Base-by-base conservation (phyloP, 2,888 invertebrate species). In the Hirtodrosophila duncani region DNA sequence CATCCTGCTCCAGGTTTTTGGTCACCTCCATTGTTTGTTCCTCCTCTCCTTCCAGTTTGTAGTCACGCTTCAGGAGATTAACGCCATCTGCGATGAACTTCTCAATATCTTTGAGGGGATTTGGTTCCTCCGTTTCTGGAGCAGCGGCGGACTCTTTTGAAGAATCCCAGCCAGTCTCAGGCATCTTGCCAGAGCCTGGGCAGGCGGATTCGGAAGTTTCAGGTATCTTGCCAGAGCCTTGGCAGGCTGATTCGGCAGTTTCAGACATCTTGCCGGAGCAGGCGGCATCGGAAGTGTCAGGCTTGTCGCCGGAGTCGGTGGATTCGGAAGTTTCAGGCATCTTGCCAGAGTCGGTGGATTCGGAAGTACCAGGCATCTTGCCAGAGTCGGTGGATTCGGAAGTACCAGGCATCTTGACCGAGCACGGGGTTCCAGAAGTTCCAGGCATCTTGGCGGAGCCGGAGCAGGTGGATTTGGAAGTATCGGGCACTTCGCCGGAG, bases 21-120 rank as follows among this genome's bases (percentile, higher is more conserved):
- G 42, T 36, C 30, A 42, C 4, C 13, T 31, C 10, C 2, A 36
- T 9, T 3, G 18, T 50, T 34, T 65, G 59, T 9, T 67, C 60
- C 10, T 82, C 68, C 2, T 67, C 67, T 1, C 83, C 83, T 6
- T 82, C 82, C 7, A 74, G 34, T 33, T 84, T 83, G 43, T 84
- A 84, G 18, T 78, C 82, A 1, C 81, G 78, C 34, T 85, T 85
- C 1, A 85, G 63, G 6, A 85, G 61, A 64, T 84, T 85, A 1
- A 84, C 85, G 18, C 85, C 84, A 33, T 82, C 84, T 42, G 83
- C 85, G 3, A 85, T 85, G 44, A 85, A 85, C 30, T 85, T 85
- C 34, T 82, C 85, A 36, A 85, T 85, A 41, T 85, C 85, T 24
- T 81, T 81, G 1, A 85, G 64, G 0, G 84, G 82, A 63, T 85